Percentiles rank a stretch among this genome's conserved stretches.
phyloP scores from a whole-genome alignment of 2,888 invertebrate species.

The Arenicola marina region DNA sequence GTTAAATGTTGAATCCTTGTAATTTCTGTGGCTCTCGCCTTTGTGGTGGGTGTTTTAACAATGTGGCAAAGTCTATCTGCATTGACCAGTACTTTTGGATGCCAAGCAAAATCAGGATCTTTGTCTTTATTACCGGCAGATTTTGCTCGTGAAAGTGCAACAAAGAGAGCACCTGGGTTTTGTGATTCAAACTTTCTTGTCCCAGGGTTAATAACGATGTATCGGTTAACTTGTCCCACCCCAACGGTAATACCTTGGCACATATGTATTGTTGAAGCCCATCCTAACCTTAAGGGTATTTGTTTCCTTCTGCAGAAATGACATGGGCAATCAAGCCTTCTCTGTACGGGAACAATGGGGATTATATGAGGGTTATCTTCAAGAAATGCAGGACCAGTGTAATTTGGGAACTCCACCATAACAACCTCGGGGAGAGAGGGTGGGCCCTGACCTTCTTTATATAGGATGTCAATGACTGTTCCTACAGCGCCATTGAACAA shows the following conservation, averaged over 20 bases:
- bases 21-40: too few relatives aligned
- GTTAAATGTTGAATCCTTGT: too few relatives aligned
- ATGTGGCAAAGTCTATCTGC: too few relatives aligned
- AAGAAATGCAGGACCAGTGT: not conserved
- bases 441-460: not conserved
- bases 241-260: conserved; percentile 13
- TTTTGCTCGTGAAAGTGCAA: conserved; percentile 7
- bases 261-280: conserved; percentile 6
- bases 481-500: not conserved
- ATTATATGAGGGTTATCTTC: not conserved
- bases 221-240: conserved; percentile 2
- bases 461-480: not conserved
- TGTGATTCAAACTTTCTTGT: conserved; percentile 3
- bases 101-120: conserved; percentile 8
- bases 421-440: not conserved
- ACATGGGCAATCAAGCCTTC: not conserved
- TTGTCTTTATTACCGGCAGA: not conserved
- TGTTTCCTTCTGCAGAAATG: not conserved
- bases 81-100: too few relatives aligned
- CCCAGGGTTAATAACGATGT: conserved; percentile 11
- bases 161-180: too few relatives aligned
- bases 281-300: conserved; percentile 6
- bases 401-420: conserved; percentile 3
- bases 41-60: too few relatives aligned
- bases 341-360: not conserved